A percentile compares a stretch with the other conserved stretches of the same genome.
Conservation (phyloP, 1,140 invertebrate species). For the Heliconius hewitsoni region DNA sequence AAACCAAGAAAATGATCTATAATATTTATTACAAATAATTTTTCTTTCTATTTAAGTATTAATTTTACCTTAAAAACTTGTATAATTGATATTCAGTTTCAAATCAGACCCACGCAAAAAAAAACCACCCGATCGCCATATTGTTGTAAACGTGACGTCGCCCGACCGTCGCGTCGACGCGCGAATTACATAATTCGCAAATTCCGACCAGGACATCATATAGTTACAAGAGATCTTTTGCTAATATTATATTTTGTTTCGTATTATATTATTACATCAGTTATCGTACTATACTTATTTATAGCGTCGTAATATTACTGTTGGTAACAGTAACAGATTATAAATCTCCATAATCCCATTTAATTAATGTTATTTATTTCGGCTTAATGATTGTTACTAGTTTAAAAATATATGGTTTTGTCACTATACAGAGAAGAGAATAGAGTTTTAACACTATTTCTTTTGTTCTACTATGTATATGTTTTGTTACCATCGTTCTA, state of each 20-base stretch:
- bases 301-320: too few relatives aligned
- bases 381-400: background rate
- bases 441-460: background rate
- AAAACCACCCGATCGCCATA: background rate
- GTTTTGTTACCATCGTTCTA: background rate
- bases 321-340: too few relatives aligned
- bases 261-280: background rate
- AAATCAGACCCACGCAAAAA: background rate
- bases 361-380: background rate
- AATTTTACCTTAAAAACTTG: background rate
- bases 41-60: background rate
- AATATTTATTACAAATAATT: too few relatives aligned
- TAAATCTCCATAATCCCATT: background rate
- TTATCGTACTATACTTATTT: background rate
- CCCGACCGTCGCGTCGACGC: background rate
- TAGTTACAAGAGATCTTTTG: constrained; percentile 4
- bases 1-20: too few relatives aligned
- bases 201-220: constrained; percentile 10
- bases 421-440: background rate
- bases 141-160: constrained; percentile 1
- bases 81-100: background rate
- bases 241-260: constrained; percentile 1
- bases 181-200: constrained; percentile 15
- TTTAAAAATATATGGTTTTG: background rate
- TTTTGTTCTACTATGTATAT: background rate